These are phyloP conservation scores for Hipparchia semele DNA, from an alignment of 2,888 invertebrate genomes.

Conservation along the genomic window DNA sequence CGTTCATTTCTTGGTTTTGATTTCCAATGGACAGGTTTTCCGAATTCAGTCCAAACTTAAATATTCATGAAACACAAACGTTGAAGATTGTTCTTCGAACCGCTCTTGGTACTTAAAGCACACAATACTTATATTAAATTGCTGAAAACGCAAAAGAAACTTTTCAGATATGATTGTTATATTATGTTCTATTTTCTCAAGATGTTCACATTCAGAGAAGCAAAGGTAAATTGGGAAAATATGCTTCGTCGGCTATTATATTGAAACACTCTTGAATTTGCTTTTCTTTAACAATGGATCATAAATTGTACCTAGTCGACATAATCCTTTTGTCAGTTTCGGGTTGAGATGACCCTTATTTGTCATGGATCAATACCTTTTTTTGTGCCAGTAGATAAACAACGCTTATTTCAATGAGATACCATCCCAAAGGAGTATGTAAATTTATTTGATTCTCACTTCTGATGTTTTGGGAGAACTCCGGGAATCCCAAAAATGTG, in stretches of 20 bases:
- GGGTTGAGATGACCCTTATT: neutral
- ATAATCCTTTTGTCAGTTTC: slow-evolving; percentile 5
- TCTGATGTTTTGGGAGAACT: too few species aligned
- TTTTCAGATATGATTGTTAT: neutral
- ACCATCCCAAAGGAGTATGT: neutral
- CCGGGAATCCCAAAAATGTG: too few species aligned
- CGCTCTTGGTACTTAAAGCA: neutral
- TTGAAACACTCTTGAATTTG: neutral
- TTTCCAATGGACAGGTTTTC: too few species aligned
- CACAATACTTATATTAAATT: neutral
- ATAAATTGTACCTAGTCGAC: neutral
- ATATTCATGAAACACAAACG: too few species aligned
- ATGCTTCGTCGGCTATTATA: neutral
- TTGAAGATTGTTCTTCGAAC: neutral
- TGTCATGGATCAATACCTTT: neutral
- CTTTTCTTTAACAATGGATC: neutral
- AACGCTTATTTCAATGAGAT: neutral
- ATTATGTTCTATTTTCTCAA: neutral
- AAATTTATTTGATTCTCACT: neutral
- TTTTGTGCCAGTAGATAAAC: neutral
- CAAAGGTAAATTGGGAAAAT: slow-evolving; percentile 5
- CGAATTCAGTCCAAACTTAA: too few species aligned
- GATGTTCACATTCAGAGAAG: slow-evolving; percentile 1
- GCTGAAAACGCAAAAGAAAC: slow-evolving; percentile 1
- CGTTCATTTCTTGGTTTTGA: too few species aligned